Evolutionary conservation across 1,140 invertebrate species (phyloP).

Genomic region (Acromyrmex heyeri): DNA sequence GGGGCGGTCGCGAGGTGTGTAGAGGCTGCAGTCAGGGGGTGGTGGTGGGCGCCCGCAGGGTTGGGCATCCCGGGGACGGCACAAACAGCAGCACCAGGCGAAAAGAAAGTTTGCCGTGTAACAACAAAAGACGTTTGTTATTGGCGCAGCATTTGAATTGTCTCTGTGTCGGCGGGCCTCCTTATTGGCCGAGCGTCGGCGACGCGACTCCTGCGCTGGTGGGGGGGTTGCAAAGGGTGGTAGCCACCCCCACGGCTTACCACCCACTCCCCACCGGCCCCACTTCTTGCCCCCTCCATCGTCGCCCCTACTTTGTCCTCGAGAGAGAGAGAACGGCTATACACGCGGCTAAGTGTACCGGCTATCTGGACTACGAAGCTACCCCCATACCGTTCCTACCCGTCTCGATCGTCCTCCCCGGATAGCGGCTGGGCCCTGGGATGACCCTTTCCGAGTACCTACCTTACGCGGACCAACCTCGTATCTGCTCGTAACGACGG

Average conservation of each 20-base stretch:
- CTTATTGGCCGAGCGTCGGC: slow-evolving; percentile 85
- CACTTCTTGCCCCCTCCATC: slow-evolving; percentile 65
- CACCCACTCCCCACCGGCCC: slow-evolving; percentile 53
- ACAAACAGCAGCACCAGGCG: slow-evolving; percentile 79
- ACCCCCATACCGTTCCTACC: slow-evolving; percentile 63
- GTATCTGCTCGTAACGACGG: slow-evolving; percentile 71
- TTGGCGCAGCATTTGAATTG: slow-evolving; percentile 87
- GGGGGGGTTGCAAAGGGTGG: slow-evolving; percentile 80
- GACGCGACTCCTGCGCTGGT: slow-evolving; percentile 82
- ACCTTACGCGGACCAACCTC: slow-evolving; percentile 68
- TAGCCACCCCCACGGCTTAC: slow-evolving; percentile 74
- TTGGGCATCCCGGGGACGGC: slow-evolving; percentile 75
- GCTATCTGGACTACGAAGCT: slow-evolving; percentile 78
- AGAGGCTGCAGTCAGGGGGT: slow-evolving; percentile 39
- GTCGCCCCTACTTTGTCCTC: slow-evolving; percentile 71
- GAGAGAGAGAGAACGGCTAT: slow-evolving; percentile 78
- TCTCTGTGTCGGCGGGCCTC: slow-evolving; percentile 84
- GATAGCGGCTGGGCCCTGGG: slow-evolving; percentile 74
- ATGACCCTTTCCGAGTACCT: slow-evolving; percentile 76
- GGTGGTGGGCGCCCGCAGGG: slow-evolving; percentile 57
- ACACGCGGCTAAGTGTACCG: slow-evolving; percentile 80
- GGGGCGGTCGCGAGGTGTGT: slow-evolving; percentile 52
- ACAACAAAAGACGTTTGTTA: slow-evolving; percentile 88
- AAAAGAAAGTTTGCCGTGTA: slow-evolving; percentile 85
- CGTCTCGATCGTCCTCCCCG: slow-evolving; percentile 67